Base-by-base conservation (phyloP, 2,113 vertebrate species). In the Capreolus pygargus region DNA sequence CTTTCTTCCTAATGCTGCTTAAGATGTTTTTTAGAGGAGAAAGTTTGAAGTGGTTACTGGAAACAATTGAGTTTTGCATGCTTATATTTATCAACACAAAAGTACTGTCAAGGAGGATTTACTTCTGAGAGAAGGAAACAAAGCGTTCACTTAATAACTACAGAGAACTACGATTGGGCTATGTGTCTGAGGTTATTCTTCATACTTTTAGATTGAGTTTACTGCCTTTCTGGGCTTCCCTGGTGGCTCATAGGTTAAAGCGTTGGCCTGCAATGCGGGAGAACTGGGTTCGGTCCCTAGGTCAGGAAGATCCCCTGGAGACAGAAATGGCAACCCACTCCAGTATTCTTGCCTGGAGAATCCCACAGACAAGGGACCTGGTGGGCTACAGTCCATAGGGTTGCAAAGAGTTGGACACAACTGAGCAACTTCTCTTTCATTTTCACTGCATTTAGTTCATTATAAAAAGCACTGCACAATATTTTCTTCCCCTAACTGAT, bases 1-100 rank as follows among this genome's bases (percentile, higher is more conserved):
- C 95, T 81, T 90, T 96, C 95, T 89, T 92, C 79, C 88, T 94
- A 96, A 96, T 70, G 39, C 43, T 89, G 23, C 33, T 82, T 79
- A 93, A 64, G 61, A 39, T 23, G 25, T 43, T 60, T 92, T 87
- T 95, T 39, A 81, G 52, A 96, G 74, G 47, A 43, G 57, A 92
- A 96, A 93, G 70, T 97, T n/a, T 97, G 89, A 94, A 84, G 58
- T 43, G 45, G 45, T 86, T 78, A 54, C 45, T 94, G 25, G 54
- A 90, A 91, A 97, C 30, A 85, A 60, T 82, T 33, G 43, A 95
- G 39, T 55, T 92, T 81, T 84, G 88, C 89, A 84, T 81, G 61
- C 54, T 50, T 96, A 11, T 54, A 33, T 94, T 94, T 78, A 92
- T 87, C 83, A 90, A 17, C 1, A 6, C 55, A 94, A 85, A 91